phyloP scores from a whole-genome alignment of 2,797 vertebrate species.

The Octomys mimax region DNA sequence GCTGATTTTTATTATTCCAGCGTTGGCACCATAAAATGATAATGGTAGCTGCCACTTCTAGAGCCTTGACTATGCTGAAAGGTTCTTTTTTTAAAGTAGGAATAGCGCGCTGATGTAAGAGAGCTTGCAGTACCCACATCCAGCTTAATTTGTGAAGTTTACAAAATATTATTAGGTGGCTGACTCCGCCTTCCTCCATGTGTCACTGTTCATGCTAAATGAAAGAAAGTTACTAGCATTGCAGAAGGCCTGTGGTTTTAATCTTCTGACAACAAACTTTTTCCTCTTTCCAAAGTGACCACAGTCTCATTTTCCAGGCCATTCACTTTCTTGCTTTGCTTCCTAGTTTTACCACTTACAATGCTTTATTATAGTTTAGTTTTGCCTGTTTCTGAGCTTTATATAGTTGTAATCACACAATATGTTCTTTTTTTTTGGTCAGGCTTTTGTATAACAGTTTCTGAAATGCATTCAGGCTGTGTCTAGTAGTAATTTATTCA shows the following conservation, averaged over 20 bases:
- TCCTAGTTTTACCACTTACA: not conserved
- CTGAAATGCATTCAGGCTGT: not conserved
- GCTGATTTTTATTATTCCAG: not conserved
- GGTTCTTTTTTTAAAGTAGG: not conserved
- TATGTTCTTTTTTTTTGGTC: not conserved
- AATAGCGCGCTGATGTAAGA: not conserved
- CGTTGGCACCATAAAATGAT: not conserved
- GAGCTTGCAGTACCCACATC: not conserved
- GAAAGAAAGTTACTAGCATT: not conserved
- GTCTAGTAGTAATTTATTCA: conserved; percentile 3
- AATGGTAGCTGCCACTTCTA: not conserved
- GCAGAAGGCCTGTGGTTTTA: not conserved
- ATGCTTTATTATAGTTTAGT: not conserved
- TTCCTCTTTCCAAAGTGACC: not conserved
- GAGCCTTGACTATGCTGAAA: not conserved
- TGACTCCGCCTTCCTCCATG: not conserved
- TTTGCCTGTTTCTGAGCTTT: conserved; percentile 7
- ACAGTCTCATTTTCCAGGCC: not conserved
- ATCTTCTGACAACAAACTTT: not conserved
- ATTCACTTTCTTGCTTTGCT: not conserved
- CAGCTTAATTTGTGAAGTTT: not conserved
- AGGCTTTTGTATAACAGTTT: conserved; percentile 2
- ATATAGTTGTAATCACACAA: not conserved
- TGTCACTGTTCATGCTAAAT: not conserved
- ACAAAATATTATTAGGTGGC: not conserved